These are phyloP conservation scores for Drosophila parvula DNA, from an alignment of 1,140 invertebrate genomes.

Conservation along the genomic window DNA sequence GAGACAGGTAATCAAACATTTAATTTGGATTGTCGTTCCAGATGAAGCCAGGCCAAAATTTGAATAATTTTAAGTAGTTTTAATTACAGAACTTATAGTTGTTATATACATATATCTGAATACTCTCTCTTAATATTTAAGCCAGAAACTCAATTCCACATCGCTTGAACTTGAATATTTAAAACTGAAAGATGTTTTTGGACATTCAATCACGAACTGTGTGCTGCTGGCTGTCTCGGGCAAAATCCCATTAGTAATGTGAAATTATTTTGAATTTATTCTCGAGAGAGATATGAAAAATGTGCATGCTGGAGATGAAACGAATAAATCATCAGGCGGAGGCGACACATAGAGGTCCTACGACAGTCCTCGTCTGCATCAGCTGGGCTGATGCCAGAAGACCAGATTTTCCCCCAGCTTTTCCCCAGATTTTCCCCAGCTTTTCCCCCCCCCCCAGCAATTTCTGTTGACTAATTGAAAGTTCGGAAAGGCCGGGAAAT, in stretches of 20 bases:
- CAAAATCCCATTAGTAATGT: conserved; percentile 35
- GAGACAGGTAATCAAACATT: too few relatives aligned
- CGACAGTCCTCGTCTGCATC: conserved; percentile 25
- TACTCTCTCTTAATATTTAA: too few relatives aligned
- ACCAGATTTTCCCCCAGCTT: conserved; percentile 9
- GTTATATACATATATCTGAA: too few relatives aligned
- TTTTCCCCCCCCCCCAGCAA: conserved; percentile 24
- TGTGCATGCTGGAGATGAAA: conserved; percentile 30
- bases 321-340: conserved; percentile 38
- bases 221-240: neutral
- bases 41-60: neutral
- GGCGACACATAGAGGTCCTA: conserved; percentile 20
- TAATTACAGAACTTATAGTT: neutral
- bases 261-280: conserved; percentile 46
- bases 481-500: conserved; percentile 1
- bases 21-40: neutral
- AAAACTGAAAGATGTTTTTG: neutral
- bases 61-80: neutral
- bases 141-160: neutral
- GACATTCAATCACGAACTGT: conserved; percentile 1
- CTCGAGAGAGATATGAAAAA: conserved; percentile 14
- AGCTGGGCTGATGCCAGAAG: conserved; percentile 12
- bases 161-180: neutral
- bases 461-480: conserved; percentile 53
- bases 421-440: conserved; percentile 24